Evolutionary conservation across 2,888 invertebrate genomes (phyloP).

Genomic region (Operophtera brumata): DNA sequence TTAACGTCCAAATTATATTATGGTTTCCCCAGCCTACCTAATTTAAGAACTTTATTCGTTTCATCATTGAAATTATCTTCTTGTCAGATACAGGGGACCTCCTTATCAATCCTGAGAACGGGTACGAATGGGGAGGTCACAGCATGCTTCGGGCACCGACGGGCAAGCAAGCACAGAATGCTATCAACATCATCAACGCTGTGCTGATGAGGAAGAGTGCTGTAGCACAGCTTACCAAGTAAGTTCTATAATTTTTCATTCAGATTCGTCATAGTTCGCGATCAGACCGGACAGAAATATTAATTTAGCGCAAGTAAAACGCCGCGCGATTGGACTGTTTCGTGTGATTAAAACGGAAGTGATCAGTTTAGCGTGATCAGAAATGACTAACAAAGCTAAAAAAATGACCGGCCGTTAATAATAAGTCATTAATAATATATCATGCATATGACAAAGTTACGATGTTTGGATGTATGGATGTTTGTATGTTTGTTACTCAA

Average conservation of each 20-base stretch:
- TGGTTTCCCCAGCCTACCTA: background rate
- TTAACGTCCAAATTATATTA: background rate
- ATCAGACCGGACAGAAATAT: too few relatives aligned
- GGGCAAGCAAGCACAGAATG: constrained; percentile 75
- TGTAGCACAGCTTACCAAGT: constrained; percentile 82
- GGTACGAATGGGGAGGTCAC: constrained; percentile 69
- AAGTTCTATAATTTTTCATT: constrained; percentile 33
- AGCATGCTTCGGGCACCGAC: constrained; percentile 45
- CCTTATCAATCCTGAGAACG: constrained; percentile 68
- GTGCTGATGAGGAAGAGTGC: constrained; percentile 83
- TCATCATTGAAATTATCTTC: background rate
- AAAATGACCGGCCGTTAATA: too few relatives aligned
- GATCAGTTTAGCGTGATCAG: too few relatives aligned
- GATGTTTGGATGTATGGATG: too few relatives aligned
- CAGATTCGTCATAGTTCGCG: background rate
- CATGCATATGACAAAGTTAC: too few relatives aligned
- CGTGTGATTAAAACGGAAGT: too few relatives aligned
- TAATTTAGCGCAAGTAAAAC: too few relatives aligned
- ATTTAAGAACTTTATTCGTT: background rate
- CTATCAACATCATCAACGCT: constrained; percentile 86
- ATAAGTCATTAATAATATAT: too few relatives aligned
- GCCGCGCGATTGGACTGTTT: too few relatives aligned
- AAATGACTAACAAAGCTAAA: too few relatives aligned
- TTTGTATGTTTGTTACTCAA: too few relatives aligned
- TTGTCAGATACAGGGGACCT: constrained; percentile 72